phyloP scores from a whole-genome alignment of 2,888 invertebrate genomes.

The Cataglyphis albicans region DNA sequence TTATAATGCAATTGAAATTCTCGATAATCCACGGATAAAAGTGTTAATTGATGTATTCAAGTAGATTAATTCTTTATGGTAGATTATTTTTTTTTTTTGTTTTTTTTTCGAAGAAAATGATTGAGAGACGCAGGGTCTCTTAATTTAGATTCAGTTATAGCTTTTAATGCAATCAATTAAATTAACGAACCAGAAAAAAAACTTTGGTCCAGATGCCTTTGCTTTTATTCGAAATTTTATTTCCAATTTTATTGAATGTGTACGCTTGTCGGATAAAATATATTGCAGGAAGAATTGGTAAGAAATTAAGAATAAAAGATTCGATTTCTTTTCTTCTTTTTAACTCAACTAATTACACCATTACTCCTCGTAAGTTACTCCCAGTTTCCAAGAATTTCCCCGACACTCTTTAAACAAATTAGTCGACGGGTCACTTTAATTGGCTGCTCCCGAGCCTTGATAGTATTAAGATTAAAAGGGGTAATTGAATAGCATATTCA shows the following conservation, averaged over 20 bases:
- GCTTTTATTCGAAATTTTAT: not conserved
- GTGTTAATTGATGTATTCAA: not conserved
- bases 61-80: not conserved
- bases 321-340: not conserved
- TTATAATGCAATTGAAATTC: not conserved
- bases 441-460: constrained; percentile 16
- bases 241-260: not conserved
- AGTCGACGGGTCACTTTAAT: constrained; percentile 24
- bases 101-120: not conserved
- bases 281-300: not conserved
- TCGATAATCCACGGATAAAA: not conserved
- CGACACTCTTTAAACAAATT: constrained; percentile 29
- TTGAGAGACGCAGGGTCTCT: not conserved
- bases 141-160: not conserved
- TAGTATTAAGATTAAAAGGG: constrained; percentile 20
- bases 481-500: too few relatives aligned
- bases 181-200: not conserved
- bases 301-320: not conserved
- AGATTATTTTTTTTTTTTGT: too few relatives aligned
- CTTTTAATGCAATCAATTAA: not conserved
- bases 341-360: not conserved
- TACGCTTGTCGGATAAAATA: not conserved
- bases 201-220: not conserved
- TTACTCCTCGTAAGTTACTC: not conserved
- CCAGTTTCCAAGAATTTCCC: constrained; percentile 19